Conservation (phyloP, 2,888 invertebrate species). For the Pandemis heparana region DNA sequence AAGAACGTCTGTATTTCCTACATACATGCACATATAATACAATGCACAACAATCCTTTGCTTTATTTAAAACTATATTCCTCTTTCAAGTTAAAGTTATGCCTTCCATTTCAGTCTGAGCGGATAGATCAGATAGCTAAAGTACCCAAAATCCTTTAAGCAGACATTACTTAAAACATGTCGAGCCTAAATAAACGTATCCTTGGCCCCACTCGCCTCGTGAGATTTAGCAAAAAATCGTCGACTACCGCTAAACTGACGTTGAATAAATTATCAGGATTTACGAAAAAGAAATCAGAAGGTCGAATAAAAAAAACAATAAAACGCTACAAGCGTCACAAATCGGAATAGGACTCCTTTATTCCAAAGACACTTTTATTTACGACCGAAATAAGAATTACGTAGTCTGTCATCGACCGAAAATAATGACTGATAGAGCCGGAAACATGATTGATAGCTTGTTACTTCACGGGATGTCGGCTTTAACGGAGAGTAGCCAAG, state of each 20-base stretch:
- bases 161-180: conserved; percentile 9
- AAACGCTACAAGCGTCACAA: neutral
- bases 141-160: conserved; percentile 1
- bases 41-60: no score
- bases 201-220: conserved; percentile 16
- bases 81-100: neutral
- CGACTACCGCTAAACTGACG: conserved; percentile 29
- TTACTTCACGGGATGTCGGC: conserved; percentile 26
- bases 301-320: neutral
- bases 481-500: conserved; percentile 13
- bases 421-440: conserved; percentile 36
- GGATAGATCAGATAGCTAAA: neutral
- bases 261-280: conserved; percentile 29
- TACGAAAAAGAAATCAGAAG: neutral
- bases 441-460: conserved; percentile 32
- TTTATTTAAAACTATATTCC: neutral
- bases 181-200: conserved; percentile 15
- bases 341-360: conserved; percentile 1
- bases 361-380: conserved; percentile 7
- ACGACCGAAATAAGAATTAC: conserved; percentile 23
- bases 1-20: neutral
- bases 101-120: neutral
- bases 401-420: conserved; percentile 30
- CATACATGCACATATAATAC: no score
- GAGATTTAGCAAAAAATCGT: conserved; percentile 28